phyloP scores from a whole-genome alignment of 2,113 vertebrate species.

The Syrrhaptes paradoxus region DNA sequence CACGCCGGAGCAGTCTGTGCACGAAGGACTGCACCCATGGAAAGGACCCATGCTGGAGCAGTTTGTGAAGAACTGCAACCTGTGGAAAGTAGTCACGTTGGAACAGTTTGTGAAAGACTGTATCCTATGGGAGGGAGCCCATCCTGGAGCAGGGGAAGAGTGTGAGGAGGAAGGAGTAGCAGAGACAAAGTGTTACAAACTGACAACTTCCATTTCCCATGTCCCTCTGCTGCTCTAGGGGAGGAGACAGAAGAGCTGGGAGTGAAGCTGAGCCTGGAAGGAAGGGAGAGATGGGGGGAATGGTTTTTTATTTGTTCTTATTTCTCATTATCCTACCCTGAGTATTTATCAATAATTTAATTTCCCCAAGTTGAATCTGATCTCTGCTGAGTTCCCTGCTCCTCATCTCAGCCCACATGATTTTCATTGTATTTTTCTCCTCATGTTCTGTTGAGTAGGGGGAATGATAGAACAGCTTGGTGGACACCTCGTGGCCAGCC shows the following conservation, averaged over 20 bases:
- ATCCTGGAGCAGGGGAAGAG: too few relatives aligned
- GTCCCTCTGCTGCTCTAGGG: rapidly evolving
- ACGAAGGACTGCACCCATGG: too few relatives aligned
- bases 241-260: neutral
- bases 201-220: neutral
- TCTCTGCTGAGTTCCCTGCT: neutral
- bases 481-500: neutral
- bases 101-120: too few relatives aligned
- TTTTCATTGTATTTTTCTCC: neutral
- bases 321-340: neutral
- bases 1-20: too few relatives aligned
- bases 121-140: too few relatives aligned
- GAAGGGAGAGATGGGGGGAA: neutral
- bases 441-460: neutral
- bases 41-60: too few relatives aligned
- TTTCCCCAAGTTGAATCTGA: neutral
- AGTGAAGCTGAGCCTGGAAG: neutral
- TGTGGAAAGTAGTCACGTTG: too few relatives aligned
- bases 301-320: neutral
- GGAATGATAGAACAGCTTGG: neutral
- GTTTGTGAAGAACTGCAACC: too few relatives aligned
- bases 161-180: too few relatives aligned
- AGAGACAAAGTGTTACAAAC: neutral
- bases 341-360: neutral
- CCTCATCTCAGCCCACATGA: neutral